Conservation (phyloP, 2,113 vertebrate genomes). For the Grantiella picta region DNA sequence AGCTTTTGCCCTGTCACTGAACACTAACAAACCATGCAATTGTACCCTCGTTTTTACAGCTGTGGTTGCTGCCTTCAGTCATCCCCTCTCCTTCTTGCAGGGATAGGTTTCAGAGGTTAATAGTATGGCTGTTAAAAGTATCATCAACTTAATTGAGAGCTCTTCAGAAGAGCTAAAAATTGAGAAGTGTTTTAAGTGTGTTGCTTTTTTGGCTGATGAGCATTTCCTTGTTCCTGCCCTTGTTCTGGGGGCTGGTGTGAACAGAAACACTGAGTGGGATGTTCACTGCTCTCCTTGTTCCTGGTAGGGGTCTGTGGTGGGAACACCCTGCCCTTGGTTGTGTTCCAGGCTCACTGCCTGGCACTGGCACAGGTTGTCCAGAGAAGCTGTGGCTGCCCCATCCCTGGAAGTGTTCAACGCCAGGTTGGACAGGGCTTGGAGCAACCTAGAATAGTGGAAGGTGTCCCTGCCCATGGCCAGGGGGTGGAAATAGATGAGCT, state of each 20-base stretch:
- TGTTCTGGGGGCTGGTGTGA: not conserved
- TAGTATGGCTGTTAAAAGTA: not conserved
- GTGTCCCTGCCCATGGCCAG: not conserved
- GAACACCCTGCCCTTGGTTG: not conserved
- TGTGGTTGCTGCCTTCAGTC: not conserved
- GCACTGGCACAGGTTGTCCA: not conserved
- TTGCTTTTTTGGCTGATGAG: not conserved
- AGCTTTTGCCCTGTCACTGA: not conserved
- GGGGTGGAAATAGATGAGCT: not conserved
- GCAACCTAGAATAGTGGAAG: not conserved
- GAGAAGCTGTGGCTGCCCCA: not conserved
- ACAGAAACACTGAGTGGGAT: not conserved
- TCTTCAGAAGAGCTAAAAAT: constrained; percentile 11
- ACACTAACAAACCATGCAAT: not conserved
- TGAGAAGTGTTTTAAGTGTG: not conserved
- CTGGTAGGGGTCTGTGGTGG: not conserved
- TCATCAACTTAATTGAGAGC: not conserved
- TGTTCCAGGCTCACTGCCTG: not conserved
- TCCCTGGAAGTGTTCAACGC: not conserved
- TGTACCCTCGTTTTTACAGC: not conserved
- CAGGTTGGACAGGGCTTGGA: not conserved
- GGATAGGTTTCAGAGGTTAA: not conserved
- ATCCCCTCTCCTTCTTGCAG: not conserved
- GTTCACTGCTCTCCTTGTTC: not conserved
- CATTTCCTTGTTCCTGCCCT: not conserved